Base-by-base conservation (phyloP, 2,797 vertebrate species). In the Erethizon dorsatum region DNA sequence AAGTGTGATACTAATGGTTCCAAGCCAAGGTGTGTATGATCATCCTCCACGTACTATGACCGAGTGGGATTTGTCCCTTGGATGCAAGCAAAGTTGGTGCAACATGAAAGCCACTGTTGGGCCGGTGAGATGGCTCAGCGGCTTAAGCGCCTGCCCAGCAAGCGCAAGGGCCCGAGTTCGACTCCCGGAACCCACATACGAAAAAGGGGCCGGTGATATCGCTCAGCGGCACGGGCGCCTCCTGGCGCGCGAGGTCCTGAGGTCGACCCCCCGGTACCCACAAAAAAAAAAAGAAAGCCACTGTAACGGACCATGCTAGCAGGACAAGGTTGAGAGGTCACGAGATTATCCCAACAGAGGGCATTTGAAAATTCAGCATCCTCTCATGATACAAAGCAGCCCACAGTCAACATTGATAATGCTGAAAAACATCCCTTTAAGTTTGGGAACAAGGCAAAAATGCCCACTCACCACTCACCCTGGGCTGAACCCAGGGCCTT, bases 1-100 rank as follows among this genome's bases (percentile, higher is more conserved):
- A 12, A 65, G 75, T 0, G 5, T 0, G 0, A 8, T 17, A 8
- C 52, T 10, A 2, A 20, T 12, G 22, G 54, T 65, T 88, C 88
- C 69, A 59, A 90, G 65, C 33, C 33, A 2, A 18, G 65, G 65
- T 67, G 6, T 24, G 65, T 6, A 41, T 37, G 73, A 22, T 17
- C 11, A 14, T 73, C 11, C 24, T 41, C 15, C 45, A n/a, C 50
- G 52, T 17, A 14, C 79, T n/a, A 45, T 12, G 6, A 61, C 24
- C 15, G 9, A 13, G 56, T 45, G 37, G 13, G 56, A 31, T 59
- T 41, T 83, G 26, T 59, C 79, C 54, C 22, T 61, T 26, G 80
- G 10, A 45, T 79, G 47, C 47, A n/a, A 54, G 31, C 50, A 54
- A 28, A 26, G 26, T 28, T 59, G 79, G 56, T 57, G 61, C 37